phyloP scores from a whole-genome alignment of 2,113 vertebrate genomes.

The Neolamprologus ventralis region DNA sequence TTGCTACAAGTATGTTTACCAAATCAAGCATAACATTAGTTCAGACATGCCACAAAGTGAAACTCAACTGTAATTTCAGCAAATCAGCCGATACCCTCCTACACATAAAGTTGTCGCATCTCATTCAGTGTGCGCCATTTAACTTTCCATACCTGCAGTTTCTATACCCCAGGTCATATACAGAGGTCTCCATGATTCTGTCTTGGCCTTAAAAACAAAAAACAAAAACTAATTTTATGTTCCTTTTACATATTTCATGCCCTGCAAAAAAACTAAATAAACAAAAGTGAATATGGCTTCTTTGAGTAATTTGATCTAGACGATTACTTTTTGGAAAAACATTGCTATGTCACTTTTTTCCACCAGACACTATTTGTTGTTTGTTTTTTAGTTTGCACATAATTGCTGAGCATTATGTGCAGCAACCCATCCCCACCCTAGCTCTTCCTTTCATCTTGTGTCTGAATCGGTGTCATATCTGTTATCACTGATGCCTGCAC shows the following conservation, averaged over 20 bases:
- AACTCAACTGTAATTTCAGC: background rate
- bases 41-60: background rate
- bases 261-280: fast-evolving
- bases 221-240: background rate
- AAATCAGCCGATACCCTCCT: background rate
- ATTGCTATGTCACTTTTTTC: background rate
- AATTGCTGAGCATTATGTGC: background rate
- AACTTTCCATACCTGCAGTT: background rate
- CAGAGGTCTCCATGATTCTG: background rate
- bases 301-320: background rate
- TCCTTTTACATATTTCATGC: background rate
- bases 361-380: background rate
- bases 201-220: background rate
- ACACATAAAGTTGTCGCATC: background rate
- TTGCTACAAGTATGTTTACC: background rate
- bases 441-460: background rate
- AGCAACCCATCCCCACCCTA: background rate
- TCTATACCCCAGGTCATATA: background rate
- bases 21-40: background rate
- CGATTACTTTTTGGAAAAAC: background rate
- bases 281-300: background rate
- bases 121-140: background rate
- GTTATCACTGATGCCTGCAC: background rate
- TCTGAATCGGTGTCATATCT: background rate
- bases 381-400: background rate